Percentiles rank a stretch among this genome's conserved stretches.
These are phyloP conservation scores for Phocoena phocoena DNA, from an alignment of 2,113 vertebrate species.

Conservation along the genomic window DNA sequence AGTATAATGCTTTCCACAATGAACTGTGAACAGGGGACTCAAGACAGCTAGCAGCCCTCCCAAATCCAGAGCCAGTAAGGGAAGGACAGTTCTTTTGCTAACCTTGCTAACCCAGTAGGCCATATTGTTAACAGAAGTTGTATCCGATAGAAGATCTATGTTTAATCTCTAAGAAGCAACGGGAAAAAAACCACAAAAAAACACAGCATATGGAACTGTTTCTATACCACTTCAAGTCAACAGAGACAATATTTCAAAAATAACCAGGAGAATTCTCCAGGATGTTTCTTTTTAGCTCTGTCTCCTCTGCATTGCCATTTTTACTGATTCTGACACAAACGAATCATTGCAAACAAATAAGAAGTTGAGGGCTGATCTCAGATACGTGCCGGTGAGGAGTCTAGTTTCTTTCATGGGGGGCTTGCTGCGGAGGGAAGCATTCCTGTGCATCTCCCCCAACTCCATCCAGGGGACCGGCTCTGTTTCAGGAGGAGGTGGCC, in stretches of 20 bases:
- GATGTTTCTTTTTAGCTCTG: slow-evolving; percentile 5
- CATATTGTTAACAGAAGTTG: slow-evolving; percentile 70
- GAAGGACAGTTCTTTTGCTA: neutral
- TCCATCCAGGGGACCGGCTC: neutral
- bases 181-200: neutral
- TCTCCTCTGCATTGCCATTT: neutral
- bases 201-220: slow-evolving; percentile 71
- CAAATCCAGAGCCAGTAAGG: neutral
- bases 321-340: neutral
- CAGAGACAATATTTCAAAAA: slow-evolving; percentile 74
- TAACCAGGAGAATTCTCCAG: slow-evolving; percentile 57
- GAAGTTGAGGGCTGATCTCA: neutral
- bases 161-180: slow-evolving; percentile 64
- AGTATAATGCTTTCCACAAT: neutral
- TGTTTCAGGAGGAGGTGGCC: neutral
- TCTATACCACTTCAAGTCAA: slow-evolving; percentile 67
- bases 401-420: neutral
- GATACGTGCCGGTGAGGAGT: neutral
- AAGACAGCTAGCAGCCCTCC: neutral
- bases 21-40: neutral
- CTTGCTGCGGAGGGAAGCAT: neutral
- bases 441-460: neutral
- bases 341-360: neutral
- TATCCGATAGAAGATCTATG: slow-evolving; percentile 65
- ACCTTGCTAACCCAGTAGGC: slow-evolving; percentile 25